Evolutionary conservation across 1,140 invertebrate species (phyloP).

Genomic region (Zaprionus ornatus): DNA sequence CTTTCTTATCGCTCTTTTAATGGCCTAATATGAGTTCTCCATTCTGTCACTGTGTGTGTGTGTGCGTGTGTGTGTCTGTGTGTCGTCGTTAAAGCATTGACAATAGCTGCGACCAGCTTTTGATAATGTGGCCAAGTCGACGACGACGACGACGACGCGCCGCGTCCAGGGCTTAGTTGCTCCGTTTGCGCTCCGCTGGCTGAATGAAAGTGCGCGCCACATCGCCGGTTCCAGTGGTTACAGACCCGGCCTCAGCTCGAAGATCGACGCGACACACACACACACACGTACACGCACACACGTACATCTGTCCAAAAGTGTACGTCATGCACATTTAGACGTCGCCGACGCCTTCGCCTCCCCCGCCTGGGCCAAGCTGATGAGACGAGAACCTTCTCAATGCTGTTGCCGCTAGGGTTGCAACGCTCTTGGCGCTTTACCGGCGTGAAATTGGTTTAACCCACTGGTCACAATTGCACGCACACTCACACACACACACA

Average conservation of each 20-base stretch:
- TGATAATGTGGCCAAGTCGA: conserved; percentile 59
- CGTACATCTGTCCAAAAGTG: conserved; percentile 64
- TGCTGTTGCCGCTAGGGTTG: conserved; percentile 56
- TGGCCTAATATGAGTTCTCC: conserved; percentile 74
- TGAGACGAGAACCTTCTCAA: conserved; percentile 58
- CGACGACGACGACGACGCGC: conserved; percentile 1
- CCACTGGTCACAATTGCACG: conserved; percentile 81
- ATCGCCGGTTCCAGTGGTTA: conserved; percentile 53
- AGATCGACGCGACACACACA: conserved; percentile 57
- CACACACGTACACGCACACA: conserved; percentile 27
- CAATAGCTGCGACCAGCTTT: conserved; percentile 61
- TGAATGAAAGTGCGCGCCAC: conserved; percentile 56
- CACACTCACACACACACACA: conserved; percentile 30
- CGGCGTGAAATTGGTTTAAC: conserved; percentile 83
- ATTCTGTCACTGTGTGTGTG: conserved; percentile 16
- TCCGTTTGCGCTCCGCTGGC: conserved; percentile 72
- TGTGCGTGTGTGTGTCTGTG: conserved; percentile 25
- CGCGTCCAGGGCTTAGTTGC: conserved; percentile 19
- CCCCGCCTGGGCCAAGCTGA: conserved; percentile 51
- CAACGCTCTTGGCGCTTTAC: conserved; percentile 78
- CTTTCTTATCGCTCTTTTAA: conserved; percentile 81
- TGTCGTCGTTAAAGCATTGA: conserved; percentile 45
- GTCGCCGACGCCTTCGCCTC: conserved; percentile 1
- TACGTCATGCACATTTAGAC: conserved; percentile 77
- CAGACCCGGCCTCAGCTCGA: conserved; percentile 41